Evolutionary conservation across 1,140 invertebrate species (phyloP).

Genomic region (Panagrolaimus sp.): DNA sequence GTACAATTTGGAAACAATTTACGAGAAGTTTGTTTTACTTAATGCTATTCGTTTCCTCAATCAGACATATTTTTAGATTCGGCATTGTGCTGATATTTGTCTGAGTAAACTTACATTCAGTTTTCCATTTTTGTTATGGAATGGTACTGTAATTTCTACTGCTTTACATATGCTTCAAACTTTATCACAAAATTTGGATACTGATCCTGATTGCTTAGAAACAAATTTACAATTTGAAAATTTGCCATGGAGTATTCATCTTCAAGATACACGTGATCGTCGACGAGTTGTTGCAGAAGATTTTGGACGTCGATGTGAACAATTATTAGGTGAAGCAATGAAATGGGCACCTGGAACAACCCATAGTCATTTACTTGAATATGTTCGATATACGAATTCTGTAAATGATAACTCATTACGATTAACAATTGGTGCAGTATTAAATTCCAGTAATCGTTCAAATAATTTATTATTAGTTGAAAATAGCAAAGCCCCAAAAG

Average conservation of each 20-base stretch:
- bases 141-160: constrained; percentile 79
- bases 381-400: constrained; percentile 51
- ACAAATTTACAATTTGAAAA: constrained; percentile 33
- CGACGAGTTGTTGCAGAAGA: constrained; percentile 73
- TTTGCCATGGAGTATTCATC: constrained; percentile 54
- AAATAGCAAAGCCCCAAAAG: neutral
- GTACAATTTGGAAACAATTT: constrained; percentile 16
- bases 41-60: too few relatives aligned
- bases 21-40: constrained; percentile 64
- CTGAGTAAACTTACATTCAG: constrained; percentile 80
- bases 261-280: constrained; percentile 80
- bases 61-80: constrained; percentile 61
- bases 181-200: constrained; percentile 77
- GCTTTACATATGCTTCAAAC: constrained; percentile 93
- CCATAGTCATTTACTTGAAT: constrained; percentile 79
- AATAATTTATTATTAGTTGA: constrained; percentile 11
- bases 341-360: constrained; percentile 94
- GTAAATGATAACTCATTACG: constrained; percentile 43
- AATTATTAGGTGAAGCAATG: constrained; percentile 91
- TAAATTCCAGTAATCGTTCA: constrained; percentile 26
- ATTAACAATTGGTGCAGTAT: constrained; percentile 49
- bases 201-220: constrained; percentile 61
- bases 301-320: constrained; percentile 82
- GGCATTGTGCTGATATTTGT: constrained; percentile 87
- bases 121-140: constrained; percentile 71